These are phyloP conservation scores for Callospermophilus lateralis DNA, from an alignment of 2,113 vertebrate species.

Conservation along the genomic window DNA sequence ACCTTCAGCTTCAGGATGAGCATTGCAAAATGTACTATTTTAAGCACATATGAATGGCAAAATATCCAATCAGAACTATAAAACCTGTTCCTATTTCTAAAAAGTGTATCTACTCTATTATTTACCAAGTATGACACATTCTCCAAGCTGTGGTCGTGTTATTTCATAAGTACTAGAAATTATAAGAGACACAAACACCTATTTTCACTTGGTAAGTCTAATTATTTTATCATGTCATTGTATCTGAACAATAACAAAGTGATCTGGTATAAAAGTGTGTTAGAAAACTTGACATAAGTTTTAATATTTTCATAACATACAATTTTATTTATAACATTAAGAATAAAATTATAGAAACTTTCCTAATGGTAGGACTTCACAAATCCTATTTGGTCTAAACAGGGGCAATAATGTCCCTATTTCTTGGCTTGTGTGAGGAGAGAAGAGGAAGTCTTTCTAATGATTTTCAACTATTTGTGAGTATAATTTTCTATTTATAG, in stretches of 20 bases:
- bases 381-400: neutral
- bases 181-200: neutral
- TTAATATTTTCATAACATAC: neutral
- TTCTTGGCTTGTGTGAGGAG: neutral
- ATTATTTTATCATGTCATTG: neutral
- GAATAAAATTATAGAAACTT: neutral
- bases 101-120: neutral
- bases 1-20: neutral
- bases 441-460: neutral
- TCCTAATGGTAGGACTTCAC: neutral
- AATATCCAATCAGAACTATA: neutral
- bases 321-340: neutral
- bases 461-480: constrained; percentile 2
- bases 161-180: constrained; percentile 44
- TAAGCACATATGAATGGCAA: neutral
- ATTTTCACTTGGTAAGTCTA: neutral
- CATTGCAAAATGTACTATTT: neutral
- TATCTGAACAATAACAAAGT: neutral
- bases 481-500: constrained; percentile 47
- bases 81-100: neutral
- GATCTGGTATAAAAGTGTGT: fast-evolving
- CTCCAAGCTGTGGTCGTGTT: neutral
- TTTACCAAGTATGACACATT: neutral
- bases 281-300: neutral
- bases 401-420: neutral